Percentiles rank a stretch among this genome's conserved stretches.
phyloP scores from a whole-genome alignment of 92 coral and sea anemone species.

The Palythoa caribaeorum region DNA sequence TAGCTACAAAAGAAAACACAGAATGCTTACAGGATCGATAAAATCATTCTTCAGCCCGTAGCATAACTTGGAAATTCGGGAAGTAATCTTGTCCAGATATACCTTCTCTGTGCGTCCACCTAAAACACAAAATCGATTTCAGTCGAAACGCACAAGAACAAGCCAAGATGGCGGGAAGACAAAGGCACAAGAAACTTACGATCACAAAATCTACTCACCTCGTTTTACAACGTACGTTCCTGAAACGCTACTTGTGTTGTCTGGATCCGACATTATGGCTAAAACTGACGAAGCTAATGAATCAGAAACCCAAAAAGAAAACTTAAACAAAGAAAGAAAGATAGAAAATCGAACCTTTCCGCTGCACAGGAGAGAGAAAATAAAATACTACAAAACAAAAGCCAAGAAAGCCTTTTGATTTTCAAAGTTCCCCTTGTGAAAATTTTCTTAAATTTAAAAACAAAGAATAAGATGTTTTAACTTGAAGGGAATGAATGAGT shows the following conservation, averaged over 20 bases:
- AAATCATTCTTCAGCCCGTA: conserved; percentile 91
- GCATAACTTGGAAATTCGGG: conserved; percentile 83
- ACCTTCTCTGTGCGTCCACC: conserved; percentile 86
- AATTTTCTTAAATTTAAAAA: no score
- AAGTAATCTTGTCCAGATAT: conserved; percentile 88
- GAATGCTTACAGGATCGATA: conserved; percentile 86
- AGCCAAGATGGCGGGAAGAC: conserved; percentile 78
- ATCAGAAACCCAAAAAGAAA: conserved; percentile 15
- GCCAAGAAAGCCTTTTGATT: no score
- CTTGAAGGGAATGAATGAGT: no score
- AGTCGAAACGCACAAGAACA: background rate
- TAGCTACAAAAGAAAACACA: background rate
- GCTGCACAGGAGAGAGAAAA: conserved; percentile 41
- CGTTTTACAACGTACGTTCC: conserved; percentile 77
- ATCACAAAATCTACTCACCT: conserved; percentile 59
- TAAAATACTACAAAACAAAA: background rate
- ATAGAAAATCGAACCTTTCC: conserved; percentile 3
- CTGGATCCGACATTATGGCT: conserved; percentile 66
- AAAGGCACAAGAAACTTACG: background rate
- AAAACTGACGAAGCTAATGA: background rate
- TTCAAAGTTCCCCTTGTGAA: no score
- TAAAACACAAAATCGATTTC: conserved; percentile 46
- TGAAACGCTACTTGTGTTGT: conserved; percentile 38
- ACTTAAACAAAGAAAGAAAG: background rate
- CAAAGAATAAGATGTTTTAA: no score